Evolutionary conservation across 2,888 invertebrate species (phyloP), one percentile per base, ranked within the genome.

Genomic region (Protodeltote pygarga): DNA sequence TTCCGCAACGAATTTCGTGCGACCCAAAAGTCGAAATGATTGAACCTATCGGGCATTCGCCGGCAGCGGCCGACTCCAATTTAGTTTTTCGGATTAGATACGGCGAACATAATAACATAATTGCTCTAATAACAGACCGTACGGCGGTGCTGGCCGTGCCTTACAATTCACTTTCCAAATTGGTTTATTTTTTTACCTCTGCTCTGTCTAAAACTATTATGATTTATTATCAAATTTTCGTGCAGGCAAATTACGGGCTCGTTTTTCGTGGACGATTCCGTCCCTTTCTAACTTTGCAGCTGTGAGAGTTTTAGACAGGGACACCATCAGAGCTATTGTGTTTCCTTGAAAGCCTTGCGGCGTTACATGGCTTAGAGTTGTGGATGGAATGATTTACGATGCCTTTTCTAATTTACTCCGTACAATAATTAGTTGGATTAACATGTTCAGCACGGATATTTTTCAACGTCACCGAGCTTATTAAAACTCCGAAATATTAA

Each of bases 121-220:
- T 92, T 92, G 92, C 76, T 89, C 88, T 91, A 91, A 91, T 92
- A 92, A 91, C 85, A 91, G 85, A 77, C 81, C 80, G 76, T 83
- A 78, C 83, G 73, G 75, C 79, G 79, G 78, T 73, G 80, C 81
- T 77, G 81, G 88, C 85, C 84, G 85, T 88, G 87, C 89, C 92
- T 88, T 89, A 92, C 88, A 89, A 89, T 91, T 91, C 90, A 91
- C 92, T 92, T 92, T 92, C 89, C 87, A 92, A 92, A 90, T 91
- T 90, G 88, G 90, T 90, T 88, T 89, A 89, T 85, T 86, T 90
- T 88, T 91, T 91, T 89, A 83, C 82, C 78, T 81, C 73, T 75
- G 80, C 81, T 85, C 86, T 87, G 89, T 88, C 89, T 89, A 86
- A 87, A 90, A 91, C 92, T 92, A 91, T 91, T 87, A 90, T 91